Conservation (phyloP, 2,113 vertebrate species). For the Onychorhynchus coronatus region DNA sequence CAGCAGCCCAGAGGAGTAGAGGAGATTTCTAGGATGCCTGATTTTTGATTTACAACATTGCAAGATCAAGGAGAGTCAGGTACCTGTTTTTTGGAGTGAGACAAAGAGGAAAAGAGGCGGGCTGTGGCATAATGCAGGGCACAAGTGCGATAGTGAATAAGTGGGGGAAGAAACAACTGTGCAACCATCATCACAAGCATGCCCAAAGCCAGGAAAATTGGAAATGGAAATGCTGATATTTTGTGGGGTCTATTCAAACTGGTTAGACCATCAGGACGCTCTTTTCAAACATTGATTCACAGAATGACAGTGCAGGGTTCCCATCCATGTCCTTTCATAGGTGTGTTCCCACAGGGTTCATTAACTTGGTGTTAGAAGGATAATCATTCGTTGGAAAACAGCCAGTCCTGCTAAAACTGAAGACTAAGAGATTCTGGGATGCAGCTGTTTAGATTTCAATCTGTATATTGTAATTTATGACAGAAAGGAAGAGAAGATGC, state of each 20-base stretch:
- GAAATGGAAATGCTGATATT: not conserved
- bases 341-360: not conserved
- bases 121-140: not conserved
- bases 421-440: not conserved
- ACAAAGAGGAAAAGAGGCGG: not conserved
- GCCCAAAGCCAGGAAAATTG: not conserved
- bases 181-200: not conserved
- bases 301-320: not conserved
- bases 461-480: not conserved
- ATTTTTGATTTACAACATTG: not conserved
- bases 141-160: not conserved
- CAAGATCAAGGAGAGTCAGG: not conserved
- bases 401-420: not conserved
- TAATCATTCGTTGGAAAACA: not conserved
- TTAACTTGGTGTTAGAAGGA: not conserved
- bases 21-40: not conserved
- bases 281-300: not conserved
- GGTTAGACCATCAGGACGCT: not conserved
- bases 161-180: not conserved
- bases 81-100: not conserved
- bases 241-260: not conserved
- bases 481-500: not conserved
- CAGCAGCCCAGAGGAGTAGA: not conserved
- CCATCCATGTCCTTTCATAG: not conserved
- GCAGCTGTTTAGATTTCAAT: not conserved